phyloP scores from a whole-genome alignment of 2,113 vertebrate genomes.

The Rhabdornis inornatus region DNA sequence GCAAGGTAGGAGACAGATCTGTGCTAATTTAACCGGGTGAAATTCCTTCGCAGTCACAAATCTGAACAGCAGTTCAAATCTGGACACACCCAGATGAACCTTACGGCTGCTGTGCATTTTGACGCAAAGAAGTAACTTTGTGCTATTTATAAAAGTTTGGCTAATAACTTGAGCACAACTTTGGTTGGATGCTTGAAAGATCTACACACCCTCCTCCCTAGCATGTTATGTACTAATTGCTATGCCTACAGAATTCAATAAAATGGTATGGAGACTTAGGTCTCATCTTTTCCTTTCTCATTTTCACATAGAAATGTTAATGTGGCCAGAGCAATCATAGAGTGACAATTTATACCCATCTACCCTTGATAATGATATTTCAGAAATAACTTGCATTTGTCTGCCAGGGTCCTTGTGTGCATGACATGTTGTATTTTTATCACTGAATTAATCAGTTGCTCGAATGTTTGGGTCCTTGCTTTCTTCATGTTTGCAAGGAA shows the following conservation, averaged over 20 bases:
- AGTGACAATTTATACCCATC: background rate
- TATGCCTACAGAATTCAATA: background rate
- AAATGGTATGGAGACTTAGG: background rate
- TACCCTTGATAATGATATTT: background rate
- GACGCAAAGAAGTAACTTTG: background rate
- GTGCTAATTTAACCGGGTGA: background rate
- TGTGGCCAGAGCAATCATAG: fast-evolving
- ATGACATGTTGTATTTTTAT: background rate
- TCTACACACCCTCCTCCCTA: background rate
- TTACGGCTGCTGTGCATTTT: background rate
- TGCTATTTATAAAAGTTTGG: background rate
- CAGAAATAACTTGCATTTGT: background rate
- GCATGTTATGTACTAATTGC: background rate
- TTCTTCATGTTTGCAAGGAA: background rate
- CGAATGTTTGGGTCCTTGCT: background rate
- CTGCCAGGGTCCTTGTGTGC: background rate
- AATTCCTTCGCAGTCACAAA: background rate
- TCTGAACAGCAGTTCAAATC: background rate
- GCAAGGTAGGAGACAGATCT: background rate
- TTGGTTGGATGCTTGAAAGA: background rate
- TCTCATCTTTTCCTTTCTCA: background rate
- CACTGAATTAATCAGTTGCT: background rate
- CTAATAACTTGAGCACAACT: background rate
- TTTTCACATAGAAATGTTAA: background rate
- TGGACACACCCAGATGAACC: background rate